A percentile compares a stretch with the other conserved stretches of the same genome.
These are phyloP conservation scores for Cynaeus angustus DNA, from an alignment of 2,888 invertebrate genomes.

Conservation along the genomic window DNA sequence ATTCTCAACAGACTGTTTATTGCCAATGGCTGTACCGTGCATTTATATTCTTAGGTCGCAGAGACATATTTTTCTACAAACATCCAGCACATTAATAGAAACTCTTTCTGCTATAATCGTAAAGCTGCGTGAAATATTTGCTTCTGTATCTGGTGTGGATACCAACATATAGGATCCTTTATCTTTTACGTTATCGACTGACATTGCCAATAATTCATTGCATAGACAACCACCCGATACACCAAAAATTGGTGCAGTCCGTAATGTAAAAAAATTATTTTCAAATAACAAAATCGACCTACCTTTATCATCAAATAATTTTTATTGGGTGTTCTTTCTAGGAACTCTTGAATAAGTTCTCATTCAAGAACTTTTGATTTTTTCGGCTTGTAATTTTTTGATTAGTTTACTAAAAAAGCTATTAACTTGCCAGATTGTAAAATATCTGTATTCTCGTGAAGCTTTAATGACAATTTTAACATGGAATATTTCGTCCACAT, in stretches of 20 bases:
- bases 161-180: constrained; percentile 9
- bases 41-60: too few relatives aligned
- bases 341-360: constrained; percentile 22
- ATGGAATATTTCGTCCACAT: too few relatives aligned
- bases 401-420: constrained; percentile 12
- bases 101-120: constrained; percentile 1
- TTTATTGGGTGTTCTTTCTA: constrained; percentile 19
- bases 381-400: constrained; percentile 24
- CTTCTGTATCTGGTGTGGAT: constrained; percentile 7
- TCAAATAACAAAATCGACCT: constrained; percentile 14
- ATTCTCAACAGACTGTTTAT: too few relatives aligned
- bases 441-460: constrained; percentile 20
- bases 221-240: too few relatives aligned
- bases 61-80: too few relatives aligned
- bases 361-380: constrained; percentile 35
- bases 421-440: background rate
- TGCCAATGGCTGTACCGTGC: too few relatives aligned
- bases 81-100: too few relatives aligned
- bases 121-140: constrained; percentile 9
- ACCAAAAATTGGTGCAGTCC: background rate
- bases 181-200: constrained; percentile 17
- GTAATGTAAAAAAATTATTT: constrained; percentile 6
- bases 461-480: constrained; percentile 5
- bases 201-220: background rate
- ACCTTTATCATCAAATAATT: constrained; percentile 38